Evolutionary conservation across 2,888 invertebrate genomes (phyloP).

Genomic region (Scaptomyza cyrtandrae): DNA sequence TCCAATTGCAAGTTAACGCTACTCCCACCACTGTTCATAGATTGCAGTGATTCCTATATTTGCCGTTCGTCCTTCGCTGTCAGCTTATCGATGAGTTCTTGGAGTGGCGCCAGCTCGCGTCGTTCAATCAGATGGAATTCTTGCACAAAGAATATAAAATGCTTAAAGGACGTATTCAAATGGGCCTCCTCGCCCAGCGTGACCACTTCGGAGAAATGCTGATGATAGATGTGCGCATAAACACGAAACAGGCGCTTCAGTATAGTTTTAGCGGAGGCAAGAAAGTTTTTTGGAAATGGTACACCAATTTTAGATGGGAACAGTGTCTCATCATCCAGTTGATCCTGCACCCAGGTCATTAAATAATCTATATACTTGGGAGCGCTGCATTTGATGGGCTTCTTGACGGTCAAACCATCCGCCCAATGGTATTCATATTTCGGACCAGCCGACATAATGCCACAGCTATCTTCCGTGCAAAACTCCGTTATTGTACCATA

Average conservation of each 20-base stretch:
- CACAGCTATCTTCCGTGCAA: constrained; percentile 98
- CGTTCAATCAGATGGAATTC: constrained; percentile 99
- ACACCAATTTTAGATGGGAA: constrained; percentile 99
- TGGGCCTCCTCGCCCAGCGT: constrained; percentile 99
- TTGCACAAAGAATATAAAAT: constrained; percentile 97
- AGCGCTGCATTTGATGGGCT: constrained; percentile 99
- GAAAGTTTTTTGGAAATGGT: constrained; percentile 99
- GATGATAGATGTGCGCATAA: constrained; percentile 99
- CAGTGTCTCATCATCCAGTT: constrained; percentile 98
- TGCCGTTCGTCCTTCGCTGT: constrained; percentile 95
- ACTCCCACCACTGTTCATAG: constrained; percentile 46
- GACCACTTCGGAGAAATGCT: constrained; percentile 99
- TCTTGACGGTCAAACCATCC: constrained; percentile 98
- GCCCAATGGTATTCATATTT: constrained; percentile 99
- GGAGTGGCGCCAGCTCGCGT: constrained; percentile 97
- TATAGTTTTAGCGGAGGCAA: constrained; percentile 98
- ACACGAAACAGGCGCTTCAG: constrained; percentile 98
- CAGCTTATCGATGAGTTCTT: constrained; percentile 98
- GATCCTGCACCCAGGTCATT: constrained; percentile 99
- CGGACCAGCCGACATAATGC: constrained; percentile 99
- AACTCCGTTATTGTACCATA: constrained; percentile 99
- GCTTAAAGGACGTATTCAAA: constrained; percentile 99
- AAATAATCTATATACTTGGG: constrained; percentile 99
- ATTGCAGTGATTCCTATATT: constrained; percentile 84
- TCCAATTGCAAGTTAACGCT: constrained; percentile 61